Conservation (phyloP, 2,113 vertebrate genomes). For the Salvelinus namaycush region DNA sequence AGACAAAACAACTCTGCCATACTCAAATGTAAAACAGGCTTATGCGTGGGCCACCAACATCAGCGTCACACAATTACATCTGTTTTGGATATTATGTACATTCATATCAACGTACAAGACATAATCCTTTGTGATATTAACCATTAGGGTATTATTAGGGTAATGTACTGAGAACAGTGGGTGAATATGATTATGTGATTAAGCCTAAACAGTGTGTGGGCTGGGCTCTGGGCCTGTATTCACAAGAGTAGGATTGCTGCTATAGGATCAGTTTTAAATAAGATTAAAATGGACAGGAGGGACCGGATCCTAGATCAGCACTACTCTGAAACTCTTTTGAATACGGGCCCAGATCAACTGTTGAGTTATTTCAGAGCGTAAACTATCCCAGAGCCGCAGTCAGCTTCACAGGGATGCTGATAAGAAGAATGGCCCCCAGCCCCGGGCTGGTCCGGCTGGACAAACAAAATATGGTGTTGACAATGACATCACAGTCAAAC, state of each 20-base stretch:
- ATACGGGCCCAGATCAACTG: no score
- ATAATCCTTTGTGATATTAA: background rate
- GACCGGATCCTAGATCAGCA: no score
- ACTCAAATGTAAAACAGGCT: background rate
- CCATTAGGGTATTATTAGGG: slow-evolving; percentile 11
- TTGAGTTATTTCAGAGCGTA: slow-evolving; percentile 28
- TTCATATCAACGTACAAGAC: slow-evolving; percentile 7
- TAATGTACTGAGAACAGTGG: slow-evolving; percentile 7
- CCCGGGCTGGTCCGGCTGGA: slow-evolving; percentile 27
- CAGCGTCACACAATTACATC: background rate
- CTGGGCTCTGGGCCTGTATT: slow-evolving; percentile 15
- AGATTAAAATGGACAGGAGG: no score
- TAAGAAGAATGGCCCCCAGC: slow-evolving; percentile 44
- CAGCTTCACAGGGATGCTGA: slow-evolving; percentile 17
- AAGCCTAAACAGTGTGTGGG: slow-evolving; percentile 22
- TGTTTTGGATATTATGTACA: slow-evolving; percentile 4
- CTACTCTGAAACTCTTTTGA: no score
- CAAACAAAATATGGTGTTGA: slow-evolving; percentile 47
- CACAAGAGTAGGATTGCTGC: slow-evolving; percentile 4
- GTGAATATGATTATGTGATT: slow-evolving; percentile 12
- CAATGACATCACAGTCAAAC: slow-evolving; percentile 55
- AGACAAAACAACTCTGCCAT: background rate
- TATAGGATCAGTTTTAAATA: background rate
- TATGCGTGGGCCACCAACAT: slow-evolving; percentile 14
- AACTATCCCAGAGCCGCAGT: slow-evolving; percentile 22